A percentile compares a stretch with the other conserved stretches of the same genome.
Evolutionary conservation across 23 tunicate genomes (phyloP).

Genomic region (Ciona savignyi): DNA sequence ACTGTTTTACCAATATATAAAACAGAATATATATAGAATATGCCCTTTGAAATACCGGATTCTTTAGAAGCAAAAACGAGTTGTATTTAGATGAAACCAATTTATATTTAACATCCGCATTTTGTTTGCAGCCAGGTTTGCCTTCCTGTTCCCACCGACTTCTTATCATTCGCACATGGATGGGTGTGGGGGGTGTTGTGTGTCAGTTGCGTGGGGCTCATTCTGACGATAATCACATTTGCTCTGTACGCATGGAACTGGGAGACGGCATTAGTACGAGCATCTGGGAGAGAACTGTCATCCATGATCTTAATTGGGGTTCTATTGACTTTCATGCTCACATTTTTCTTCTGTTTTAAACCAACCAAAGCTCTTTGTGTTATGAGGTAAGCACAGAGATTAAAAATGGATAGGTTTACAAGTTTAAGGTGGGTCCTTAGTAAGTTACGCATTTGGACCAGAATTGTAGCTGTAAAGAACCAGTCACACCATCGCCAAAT

Average conservation of each 20-base stretch:
- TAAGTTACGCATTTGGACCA: too few species aligned
- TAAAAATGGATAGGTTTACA: too few species aligned
- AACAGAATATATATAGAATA: too few species aligned
- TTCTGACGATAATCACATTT: constrained; percentile 16
- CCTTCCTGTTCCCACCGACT: constrained; percentile 10
- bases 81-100: too few species aligned
- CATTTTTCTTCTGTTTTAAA: constrained; percentile 39
- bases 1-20: too few species aligned
- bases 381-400: constrained; percentile 18
- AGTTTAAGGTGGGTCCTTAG: too few species aligned
- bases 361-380: constrained; percentile 29
- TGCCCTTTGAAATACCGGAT: too few species aligned
- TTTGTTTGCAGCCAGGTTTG: constrained; percentile 9
- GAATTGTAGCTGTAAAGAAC: too few species aligned
- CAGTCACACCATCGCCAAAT: too few species aligned
- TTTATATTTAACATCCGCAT: too few species aligned
- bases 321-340: constrained; percentile 22
- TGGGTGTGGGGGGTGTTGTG: constrained; percentile 43
- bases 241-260: constrained; percentile 16
- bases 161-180: constrained; percentile 24
- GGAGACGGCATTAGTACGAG: constrained; percentile 57
- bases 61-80: too few species aligned
- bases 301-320: constrained; percentile 30
- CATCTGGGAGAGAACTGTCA: constrained; percentile 60
- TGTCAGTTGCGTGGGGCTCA: constrained; percentile 29